A percentile compares a stretch with the other conserved stretches of the same genome.
These are phyloP conservation scores for Drosophila dives DNA, from an alignment of 2,888 invertebrate genomes.

Conservation along the genomic window DNA sequence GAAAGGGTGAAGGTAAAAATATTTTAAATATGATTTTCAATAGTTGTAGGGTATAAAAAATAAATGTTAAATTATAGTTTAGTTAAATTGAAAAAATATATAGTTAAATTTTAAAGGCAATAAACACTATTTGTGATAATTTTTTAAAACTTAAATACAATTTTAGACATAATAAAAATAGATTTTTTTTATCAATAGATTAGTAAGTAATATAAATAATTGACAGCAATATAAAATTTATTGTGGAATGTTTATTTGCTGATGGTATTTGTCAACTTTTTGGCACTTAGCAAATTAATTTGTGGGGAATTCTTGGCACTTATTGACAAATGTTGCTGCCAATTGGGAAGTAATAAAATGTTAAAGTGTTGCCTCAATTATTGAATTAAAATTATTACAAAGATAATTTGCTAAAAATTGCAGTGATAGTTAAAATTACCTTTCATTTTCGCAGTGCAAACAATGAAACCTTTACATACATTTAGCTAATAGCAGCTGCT, in stretches of 20 bases:
- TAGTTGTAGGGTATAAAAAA: neutral
- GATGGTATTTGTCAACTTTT: neutral
- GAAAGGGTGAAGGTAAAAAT: no score
- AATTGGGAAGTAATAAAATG: constrained; percentile 1
- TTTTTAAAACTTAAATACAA: neutral
- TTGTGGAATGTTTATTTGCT: neutral
- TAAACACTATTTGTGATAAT: neutral
- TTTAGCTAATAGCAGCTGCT: constrained; percentile 40
- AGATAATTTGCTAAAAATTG: constrained; percentile 9
- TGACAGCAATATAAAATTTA: neutral
- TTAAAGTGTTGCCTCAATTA: neutral
- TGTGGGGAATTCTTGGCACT: neutral
- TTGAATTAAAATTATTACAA: neutral
- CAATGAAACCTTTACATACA: constrained; percentile 8
- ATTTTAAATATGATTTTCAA: neutral
- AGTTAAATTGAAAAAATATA: neutral
- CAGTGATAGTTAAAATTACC: neutral
- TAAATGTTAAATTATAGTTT: neutral
- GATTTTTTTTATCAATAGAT: neutral
- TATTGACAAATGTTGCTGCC: neutral
- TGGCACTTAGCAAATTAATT: constrained; percentile 4
- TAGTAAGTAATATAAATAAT: neutral
- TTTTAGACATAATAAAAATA: neutral
- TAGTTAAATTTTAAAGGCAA: neutral
- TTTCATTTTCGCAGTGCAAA: constrained; percentile 3